Evolutionary conservation across 2,113 vertebrate genomes (phyloP).

Genomic region (Paraplagusia blochii): DNA sequence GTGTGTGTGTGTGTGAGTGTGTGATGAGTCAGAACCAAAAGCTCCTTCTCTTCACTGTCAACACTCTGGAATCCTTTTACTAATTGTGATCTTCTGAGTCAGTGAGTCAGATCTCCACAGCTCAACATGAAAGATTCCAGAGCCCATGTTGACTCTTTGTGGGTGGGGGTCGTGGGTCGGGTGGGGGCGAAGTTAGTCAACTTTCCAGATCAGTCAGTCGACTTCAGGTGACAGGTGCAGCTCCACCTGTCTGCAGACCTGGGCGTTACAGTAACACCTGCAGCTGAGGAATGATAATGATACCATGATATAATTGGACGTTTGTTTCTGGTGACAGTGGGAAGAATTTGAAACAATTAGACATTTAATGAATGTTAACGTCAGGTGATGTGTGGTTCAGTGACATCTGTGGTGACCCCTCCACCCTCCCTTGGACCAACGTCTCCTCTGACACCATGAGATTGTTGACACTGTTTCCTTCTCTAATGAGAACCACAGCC

Average conservation of each 20-base stretch:
- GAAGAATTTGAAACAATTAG: too few species aligned
- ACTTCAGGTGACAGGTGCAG: too few species aligned
- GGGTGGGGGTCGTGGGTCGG: constrained; percentile 32
- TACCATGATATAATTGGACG: too few species aligned
- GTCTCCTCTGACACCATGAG: not conserved
- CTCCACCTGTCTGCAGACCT: too few species aligned
- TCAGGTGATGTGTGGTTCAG: too few species aligned
- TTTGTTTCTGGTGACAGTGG: too few species aligned
- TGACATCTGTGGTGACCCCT: too few species aligned
- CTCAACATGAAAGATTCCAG: constrained; percentile 34
- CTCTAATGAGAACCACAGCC: constrained; percentile 6
- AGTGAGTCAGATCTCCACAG: constrained; percentile 38
- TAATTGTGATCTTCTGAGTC: constrained; percentile 59
- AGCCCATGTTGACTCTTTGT: constrained; percentile 19
- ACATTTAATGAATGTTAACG: too few species aligned
- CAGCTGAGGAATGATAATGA: too few species aligned
- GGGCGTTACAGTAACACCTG: too few species aligned
- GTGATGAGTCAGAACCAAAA: constrained; percentile 44
- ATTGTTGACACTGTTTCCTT: constrained; percentile 19
- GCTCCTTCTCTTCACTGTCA: constrained; percentile 31
- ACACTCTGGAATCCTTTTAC: constrained; percentile 36
- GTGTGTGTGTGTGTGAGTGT: constrained; percentile 7
- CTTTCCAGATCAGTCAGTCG: too few species aligned
- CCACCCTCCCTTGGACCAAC: not conserved
- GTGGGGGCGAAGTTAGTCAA: too few species aligned